phyloP scores from a whole-genome alignment of 2,113 vertebrate species.

The Plectropomus leopardus region DNA sequence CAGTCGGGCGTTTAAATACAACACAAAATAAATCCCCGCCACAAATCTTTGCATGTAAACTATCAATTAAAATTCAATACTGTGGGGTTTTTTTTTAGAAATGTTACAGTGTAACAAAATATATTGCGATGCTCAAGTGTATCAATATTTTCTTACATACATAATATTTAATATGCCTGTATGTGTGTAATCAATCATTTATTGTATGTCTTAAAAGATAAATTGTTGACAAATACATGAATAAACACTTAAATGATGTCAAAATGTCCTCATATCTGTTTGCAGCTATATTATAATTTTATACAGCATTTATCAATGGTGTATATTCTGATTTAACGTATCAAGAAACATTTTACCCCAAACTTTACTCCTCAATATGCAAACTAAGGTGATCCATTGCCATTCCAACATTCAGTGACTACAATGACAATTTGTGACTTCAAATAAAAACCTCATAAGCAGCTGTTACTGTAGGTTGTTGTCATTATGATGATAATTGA shows the following conservation, averaged over 20 bases:
- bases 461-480: background rate
- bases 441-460: background rate
- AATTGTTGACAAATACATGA: too few relatives aligned
- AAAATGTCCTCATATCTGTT: background rate
- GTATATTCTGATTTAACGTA: background rate
- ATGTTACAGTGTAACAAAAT: too few relatives aligned
- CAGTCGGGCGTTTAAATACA: too few relatives aligned
- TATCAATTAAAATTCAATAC: too few relatives aligned
- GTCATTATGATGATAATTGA: background rate
- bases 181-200: too few relatives aligned
- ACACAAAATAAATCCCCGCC: too few relatives aligned
- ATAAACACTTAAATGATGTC: background rate
- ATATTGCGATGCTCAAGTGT: too few relatives aligned
- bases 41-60: too few relatives aligned
- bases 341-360: background rate
- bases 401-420: background rate
- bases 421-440: background rate
- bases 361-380: background rate
- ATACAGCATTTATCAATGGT: background rate
- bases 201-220: too few relatives aligned
- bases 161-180: too few relatives aligned
- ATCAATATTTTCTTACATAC: too few relatives aligned
- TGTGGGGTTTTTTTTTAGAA: too few relatives aligned
- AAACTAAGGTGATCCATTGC: background rate
- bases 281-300: background rate